Evolutionary conservation across 2,113 vertebrate species (phyloP).

Genomic region (Chloroceryle aenea): DNA sequence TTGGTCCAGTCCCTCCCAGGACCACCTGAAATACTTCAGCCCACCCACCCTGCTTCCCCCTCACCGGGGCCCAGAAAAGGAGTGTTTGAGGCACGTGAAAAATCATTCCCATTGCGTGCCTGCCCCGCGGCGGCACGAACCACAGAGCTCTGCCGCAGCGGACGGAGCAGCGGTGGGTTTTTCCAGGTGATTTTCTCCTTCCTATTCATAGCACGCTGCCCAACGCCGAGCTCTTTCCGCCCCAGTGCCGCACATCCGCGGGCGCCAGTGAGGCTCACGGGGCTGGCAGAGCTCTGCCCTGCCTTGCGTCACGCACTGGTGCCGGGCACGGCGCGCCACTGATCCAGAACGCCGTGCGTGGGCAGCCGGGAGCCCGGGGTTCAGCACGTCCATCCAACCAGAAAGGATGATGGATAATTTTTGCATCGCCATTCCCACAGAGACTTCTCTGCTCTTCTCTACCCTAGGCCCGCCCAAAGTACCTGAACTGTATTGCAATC

Average conservation of each 20-base stretch:
- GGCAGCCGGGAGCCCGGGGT: neutral
- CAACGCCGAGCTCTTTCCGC: neutral
- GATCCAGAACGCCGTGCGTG: neutral
- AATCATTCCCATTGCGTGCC: neutral
- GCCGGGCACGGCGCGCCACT: neutral
- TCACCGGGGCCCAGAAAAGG: too few species aligned
- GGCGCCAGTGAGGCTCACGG: rapidly evolving
- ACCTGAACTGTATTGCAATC: conserved; percentile 96
- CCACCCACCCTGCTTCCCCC: rapidly evolving
- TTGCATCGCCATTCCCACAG: neutral
- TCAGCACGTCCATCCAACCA: neutral
- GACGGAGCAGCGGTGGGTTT: neutral
- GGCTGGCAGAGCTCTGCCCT: neutral
- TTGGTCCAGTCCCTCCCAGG: rapidly evolving
- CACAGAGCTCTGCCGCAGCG: neutral
- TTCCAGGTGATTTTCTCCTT: neutral
- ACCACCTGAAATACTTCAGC: rapidly evolving
- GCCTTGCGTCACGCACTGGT: neutral
- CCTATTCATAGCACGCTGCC: neutral
- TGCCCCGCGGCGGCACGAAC: neutral
- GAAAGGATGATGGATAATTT: rapidly evolving
- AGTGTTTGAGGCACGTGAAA: neutral
- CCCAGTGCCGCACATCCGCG: neutral
- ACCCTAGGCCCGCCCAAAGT: conserved; percentile 93
- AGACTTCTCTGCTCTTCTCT: neutral